Percentiles rank a stretch among this genome's conserved stretches.
Evolutionary conservation across 35 echinoderm and acorn worm genomes (phyloP).

Genomic region (Apostichopus japonicus): DNA sequence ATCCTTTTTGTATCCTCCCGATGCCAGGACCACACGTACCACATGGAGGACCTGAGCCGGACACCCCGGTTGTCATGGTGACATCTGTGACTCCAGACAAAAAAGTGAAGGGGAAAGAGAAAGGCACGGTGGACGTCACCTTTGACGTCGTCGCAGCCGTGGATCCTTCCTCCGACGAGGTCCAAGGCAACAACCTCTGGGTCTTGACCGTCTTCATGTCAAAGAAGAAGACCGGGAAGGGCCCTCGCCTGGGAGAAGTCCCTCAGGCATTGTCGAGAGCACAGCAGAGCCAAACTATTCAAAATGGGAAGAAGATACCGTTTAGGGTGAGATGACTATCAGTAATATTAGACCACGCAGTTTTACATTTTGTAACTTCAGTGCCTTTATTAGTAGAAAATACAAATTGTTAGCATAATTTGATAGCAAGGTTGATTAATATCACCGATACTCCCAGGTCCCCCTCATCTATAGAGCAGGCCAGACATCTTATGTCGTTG

Average conservation of each 20-base stretch:
- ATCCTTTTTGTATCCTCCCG: not conserved
- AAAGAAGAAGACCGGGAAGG: constrained; percentile 55
- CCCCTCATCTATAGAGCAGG: no score
- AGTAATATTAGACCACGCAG: no score
- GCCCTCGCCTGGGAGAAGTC: constrained; percentile 3
- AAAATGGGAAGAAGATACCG: constrained; percentile 9
- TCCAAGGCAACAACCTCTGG: constrained; percentile 41
- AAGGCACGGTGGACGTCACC: constrained; percentile 4
- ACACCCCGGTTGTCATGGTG: not conserved
- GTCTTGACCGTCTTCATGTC: constrained; percentile 19
- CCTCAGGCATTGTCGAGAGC: constrained; percentile 13
- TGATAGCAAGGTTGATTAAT: no score
- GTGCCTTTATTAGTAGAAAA: no score
- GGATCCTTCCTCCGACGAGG: not conserved
- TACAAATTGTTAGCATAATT: no score
- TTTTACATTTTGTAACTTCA: no score
- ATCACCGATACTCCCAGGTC: no score
- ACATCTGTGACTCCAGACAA: constrained; percentile 13
- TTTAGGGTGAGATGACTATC: not conserved
- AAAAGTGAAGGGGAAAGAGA: constrained; percentile 25
- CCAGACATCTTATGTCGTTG: no score
- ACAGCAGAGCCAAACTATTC: constrained; percentile 27
- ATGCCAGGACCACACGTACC: not conserved
- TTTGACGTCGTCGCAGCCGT: constrained; percentile 39
- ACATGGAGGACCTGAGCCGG: not conserved